Evolutionary conservation across 2,113 vertebrate species (phyloP).

Genomic region (Centrocercus urophasianus): DNA sequence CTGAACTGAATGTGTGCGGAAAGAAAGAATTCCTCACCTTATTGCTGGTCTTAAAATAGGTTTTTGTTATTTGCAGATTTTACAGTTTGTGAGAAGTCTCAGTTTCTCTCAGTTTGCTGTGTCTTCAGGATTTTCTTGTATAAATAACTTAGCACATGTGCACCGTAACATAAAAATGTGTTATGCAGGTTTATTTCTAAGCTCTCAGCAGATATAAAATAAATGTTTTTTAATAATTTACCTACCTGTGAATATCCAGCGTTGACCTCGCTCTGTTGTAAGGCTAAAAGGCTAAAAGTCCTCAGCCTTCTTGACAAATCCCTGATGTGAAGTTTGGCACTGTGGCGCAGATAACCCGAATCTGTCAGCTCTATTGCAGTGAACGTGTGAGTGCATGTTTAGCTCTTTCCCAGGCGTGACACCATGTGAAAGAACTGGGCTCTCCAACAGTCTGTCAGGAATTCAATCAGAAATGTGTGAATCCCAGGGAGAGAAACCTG

Average conservation of each 20-base stretch:
- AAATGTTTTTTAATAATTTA: not conserved
- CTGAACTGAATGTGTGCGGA: not conserved
- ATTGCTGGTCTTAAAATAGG: not conserved
- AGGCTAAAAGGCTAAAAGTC: not conserved
- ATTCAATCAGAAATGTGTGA: not conserved
- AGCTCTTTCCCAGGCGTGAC: not conserved
- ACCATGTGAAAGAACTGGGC: not conserved
- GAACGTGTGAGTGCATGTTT: not conserved
- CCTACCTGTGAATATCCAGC: rapidly evolving
- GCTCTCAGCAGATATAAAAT: not conserved
- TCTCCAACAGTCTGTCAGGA: constrained; percentile 38
- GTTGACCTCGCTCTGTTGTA: not conserved
- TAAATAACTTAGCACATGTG: not conserved
- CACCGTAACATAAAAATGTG: not conserved
- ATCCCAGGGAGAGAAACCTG: not conserved
- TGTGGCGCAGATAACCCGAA: not conserved
- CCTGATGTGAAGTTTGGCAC: not conserved
- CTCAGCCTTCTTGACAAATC: not conserved
- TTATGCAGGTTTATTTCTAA: not conserved
- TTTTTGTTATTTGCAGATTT: not conserved
- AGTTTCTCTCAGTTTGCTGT: not conserved
- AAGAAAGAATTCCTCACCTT: not conserved
- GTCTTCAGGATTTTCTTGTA: not conserved
- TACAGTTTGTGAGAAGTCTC: not conserved
- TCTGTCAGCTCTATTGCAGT: not conserved